Conservation (phyloP, 2,113 vertebrate genomes). For the Choloepus hoffmanni region DNA sequence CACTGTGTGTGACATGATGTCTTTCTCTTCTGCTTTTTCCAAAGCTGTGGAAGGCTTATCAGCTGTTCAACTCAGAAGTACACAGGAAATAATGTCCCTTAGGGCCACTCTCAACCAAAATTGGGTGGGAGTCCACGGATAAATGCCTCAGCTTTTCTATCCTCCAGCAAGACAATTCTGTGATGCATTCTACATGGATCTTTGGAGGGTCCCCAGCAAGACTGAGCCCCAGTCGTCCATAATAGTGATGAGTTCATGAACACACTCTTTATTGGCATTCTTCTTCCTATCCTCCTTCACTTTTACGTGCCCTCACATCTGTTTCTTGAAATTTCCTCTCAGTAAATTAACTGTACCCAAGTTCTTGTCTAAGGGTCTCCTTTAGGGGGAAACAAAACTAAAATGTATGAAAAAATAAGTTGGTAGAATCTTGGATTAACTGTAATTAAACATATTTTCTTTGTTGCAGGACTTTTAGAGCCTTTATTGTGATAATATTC, state of each 20-base stretch:
- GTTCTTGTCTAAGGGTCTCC: background rate
- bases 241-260: background rate
- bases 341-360: background rate
- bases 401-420: background rate
- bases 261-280: background rate
- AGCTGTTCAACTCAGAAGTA: background rate
- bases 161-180: background rate
- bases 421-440: background rate
- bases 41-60: background rate
- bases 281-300: background rate
- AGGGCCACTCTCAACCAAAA: background rate
- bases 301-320: background rate
- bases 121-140: background rate
- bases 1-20: rapidly evolving
- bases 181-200: background rate
- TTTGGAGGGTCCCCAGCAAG: background rate
- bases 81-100: background rate
- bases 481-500: background rate
- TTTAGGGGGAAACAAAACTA: background rate
- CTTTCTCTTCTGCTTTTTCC: background rate
- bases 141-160: background rate
- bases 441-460: constrained; percentile 9
- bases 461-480: background rate
- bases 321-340: background rate
- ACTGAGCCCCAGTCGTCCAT: background rate